phyloP scores from a whole-genome alignment of 2,888 invertebrate species.

The Nowickia ferox region DNA sequence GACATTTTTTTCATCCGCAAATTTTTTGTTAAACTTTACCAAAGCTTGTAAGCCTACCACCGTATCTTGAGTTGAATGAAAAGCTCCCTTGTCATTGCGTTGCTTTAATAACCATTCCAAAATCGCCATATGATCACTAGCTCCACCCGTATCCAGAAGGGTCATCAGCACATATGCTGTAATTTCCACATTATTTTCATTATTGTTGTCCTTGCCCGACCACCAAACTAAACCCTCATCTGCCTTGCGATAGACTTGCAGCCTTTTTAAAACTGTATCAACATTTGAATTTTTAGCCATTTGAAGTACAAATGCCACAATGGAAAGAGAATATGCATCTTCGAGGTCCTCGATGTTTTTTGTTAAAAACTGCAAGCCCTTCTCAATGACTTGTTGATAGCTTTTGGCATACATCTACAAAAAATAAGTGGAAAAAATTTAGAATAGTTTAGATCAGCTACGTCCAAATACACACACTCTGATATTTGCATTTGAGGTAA shows the following conservation, averaged over 20 bases:
- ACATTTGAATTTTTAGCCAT: conserved; percentile 89
- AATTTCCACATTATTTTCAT: conserved; percentile 89
- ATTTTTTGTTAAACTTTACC: conserved; percentile 85
- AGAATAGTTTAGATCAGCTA: no score
- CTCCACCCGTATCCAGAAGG: conserved; percentile 80
- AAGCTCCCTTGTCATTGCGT: conserved; percentile 87
- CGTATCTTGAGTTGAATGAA: conserved; percentile 89
- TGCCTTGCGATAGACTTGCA: conserved; percentile 82
- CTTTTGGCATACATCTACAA: conserved; percentile 75
- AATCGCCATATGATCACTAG: conserved; percentile 82
- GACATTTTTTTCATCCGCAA: conserved; percentile 79
- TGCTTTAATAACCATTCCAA: conserved; percentile 89
- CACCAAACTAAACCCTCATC: conserved; percentile 88
- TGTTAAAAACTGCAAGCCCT: conserved; percentile 90
- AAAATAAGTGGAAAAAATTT: not conserved
- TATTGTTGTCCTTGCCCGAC: conserved; percentile 85
- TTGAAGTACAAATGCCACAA: conserved; percentile 90
- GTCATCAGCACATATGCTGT: conserved; percentile 93
- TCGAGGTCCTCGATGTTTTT: conserved; percentile 86
- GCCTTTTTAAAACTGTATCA: conserved; percentile 85
- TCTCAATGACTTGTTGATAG: conserved; percentile 88
- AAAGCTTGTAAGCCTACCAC: conserved; percentile 86
- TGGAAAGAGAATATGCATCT: conserved; percentile 88
- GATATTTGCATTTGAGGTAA: no score
- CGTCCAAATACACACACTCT: no score